phyloP scores from a whole-genome alignment of 2,113 vertebrate genomes.

The Elephas maximus region DNA sequence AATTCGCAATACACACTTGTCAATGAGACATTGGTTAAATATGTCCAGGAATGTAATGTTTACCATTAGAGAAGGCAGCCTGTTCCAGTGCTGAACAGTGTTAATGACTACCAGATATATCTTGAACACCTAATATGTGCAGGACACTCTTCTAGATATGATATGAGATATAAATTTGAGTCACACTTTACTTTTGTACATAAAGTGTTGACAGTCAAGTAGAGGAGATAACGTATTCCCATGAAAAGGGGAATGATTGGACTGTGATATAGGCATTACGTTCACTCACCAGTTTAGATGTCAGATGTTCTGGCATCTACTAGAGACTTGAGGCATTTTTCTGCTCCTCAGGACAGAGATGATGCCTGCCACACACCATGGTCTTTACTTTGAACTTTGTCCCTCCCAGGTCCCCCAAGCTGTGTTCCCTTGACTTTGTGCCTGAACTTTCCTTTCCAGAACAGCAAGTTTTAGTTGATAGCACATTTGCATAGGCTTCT shows the following conservation, averaged over 20 bases:
- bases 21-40: constrained; percentile 52
- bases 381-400: neutral
- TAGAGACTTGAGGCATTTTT: neutral
- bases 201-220: neutral
- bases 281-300: neutral
- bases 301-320: neutral
- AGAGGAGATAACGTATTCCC: neutral
- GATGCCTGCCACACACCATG: neutral
- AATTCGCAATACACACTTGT: constrained; percentile 32
- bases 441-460: constrained; percentile 34
- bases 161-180: neutral
- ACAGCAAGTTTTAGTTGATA: neutral
- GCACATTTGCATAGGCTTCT: neutral
- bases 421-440: neutral
- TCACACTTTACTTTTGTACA: neutral
- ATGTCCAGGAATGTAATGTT: neutral
- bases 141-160: neutral
- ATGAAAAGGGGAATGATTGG: neutral
- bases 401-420: neutral
- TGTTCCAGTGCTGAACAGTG: neutral
- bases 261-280: neutral
- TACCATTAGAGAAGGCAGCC: neutral
- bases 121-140: neutral
- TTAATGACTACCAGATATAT: neutral
- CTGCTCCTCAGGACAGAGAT: neutral